These are phyloP conservation scores for Steatornis caripensis DNA, from an alignment of 2,113 vertebrate genomes.

Conservation along the genomic window DNA sequence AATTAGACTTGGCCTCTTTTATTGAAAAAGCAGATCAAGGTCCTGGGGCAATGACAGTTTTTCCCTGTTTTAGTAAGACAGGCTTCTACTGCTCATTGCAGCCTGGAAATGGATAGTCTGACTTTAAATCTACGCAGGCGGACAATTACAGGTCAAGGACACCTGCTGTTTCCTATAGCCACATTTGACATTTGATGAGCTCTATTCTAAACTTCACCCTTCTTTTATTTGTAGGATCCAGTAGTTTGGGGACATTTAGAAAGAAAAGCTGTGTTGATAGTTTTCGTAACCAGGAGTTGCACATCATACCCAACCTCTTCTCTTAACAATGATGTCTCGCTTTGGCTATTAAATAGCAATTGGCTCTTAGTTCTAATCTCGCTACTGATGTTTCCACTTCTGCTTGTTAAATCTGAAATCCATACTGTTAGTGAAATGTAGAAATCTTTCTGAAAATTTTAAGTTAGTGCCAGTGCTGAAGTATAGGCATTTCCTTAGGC, in stretches of 20 bases:
- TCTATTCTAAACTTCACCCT: background rate
- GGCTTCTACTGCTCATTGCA: background rate
- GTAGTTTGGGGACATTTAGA: background rate
- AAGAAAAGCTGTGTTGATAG: background rate
- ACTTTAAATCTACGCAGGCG: background rate
- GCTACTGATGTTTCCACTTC: background rate
- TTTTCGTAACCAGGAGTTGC: background rate
- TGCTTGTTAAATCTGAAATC: background rate
- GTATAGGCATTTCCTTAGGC: background rate
- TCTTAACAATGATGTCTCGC: background rate
- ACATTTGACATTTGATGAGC: background rate
- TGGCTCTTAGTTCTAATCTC: background rate
- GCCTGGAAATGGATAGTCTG: background rate
- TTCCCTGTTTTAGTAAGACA: background rate
- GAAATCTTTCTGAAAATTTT: background rate
- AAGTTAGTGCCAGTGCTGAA: background rate
- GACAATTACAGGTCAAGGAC: constrained; percentile 15
- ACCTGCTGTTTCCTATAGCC: background rate
- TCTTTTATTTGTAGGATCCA: background rate
- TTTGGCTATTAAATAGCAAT: background rate
- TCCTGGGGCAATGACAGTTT: constrained; percentile 11
- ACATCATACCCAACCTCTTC: background rate
- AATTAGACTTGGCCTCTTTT: constrained; percentile 7
- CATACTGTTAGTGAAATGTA: background rate
- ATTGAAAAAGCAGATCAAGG: constrained; percentile 27